phyloP scores from a whole-genome alignment of 2,888 invertebrate species.

The Onchidella celtica region DNA sequence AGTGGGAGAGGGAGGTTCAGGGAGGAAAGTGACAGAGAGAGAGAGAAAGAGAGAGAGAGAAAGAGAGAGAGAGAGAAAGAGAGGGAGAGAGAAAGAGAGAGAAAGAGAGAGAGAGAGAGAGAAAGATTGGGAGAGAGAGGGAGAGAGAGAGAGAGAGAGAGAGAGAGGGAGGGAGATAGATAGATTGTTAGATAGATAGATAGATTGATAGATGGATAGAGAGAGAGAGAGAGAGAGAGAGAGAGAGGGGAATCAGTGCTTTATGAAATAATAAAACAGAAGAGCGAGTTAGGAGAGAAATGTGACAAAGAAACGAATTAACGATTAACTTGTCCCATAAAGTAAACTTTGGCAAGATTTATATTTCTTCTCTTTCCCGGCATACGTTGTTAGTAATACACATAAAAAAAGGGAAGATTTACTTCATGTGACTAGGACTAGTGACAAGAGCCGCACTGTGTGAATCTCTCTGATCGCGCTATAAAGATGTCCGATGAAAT shows the following conservation, averaged over 20 bases:
- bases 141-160: constrained; percentile 21
- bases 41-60: background rate
- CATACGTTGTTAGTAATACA: too few relatives aligned
- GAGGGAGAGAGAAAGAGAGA: background rate
- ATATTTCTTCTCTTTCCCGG: too few relatives aligned
- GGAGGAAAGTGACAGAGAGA: background rate
- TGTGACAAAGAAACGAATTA: too few relatives aligned
- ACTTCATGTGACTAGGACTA: too few relatives aligned
- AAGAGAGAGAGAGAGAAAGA: background rate
- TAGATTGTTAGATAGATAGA: background rate
- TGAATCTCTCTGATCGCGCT: too few relatives aligned
- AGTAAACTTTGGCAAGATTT: too few relatives aligned
- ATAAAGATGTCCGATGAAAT: too few relatives aligned
- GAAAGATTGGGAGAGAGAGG: background rate
- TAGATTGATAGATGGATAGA: background rate
- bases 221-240: background rate
- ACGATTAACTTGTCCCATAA: too few relatives aligned
- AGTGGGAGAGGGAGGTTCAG: background rate
- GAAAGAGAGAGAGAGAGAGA: background rate
- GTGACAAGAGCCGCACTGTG: too few relatives aligned
- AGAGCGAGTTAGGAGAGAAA: too few relatives aligned
- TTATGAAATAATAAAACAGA: too few relatives aligned
- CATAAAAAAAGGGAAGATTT: too few relatives aligned
- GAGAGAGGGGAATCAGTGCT: background rate
- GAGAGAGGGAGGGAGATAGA: constrained; percentile 6